Base-by-base conservation (phyloP, 2,113 vertebrate species). In the Pantherophis guttatus region DNA sequence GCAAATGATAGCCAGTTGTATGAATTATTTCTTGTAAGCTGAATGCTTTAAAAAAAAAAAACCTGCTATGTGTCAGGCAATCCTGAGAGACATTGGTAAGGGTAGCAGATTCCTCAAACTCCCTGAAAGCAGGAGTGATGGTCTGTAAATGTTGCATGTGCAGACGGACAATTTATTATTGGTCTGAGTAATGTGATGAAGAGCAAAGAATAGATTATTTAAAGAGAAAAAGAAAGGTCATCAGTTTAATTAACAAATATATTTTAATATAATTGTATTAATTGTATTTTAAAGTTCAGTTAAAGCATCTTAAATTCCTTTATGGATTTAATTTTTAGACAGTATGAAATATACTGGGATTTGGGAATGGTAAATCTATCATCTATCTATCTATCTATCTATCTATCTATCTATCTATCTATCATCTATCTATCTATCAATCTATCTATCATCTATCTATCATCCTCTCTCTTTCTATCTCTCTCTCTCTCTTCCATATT, bases 81-180 rank as follows among this genome's bases (percentile, higher is more conserved):
- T 98, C 97, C 96, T 92, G 95, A 94, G 97, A 98, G 98, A 97
- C 97, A 97, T 97, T 97, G 97, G 97, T 94, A 95, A 97, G 97
- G 94, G 93, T 96, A 96, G 95, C 97, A 97, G 97, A 98, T 98
- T 90, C 98, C 97, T 96, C 95, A 92, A 90, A 98, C 97, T 90
- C 97, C 97, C 97, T 94, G 96, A 97, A 98, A 98, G 96, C 96
- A 96, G 95, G 93, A 96, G 96, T 97, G 97, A 98, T 98, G 97
- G 98, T 98, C 98, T 98, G 97, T 96, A 98, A 98, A 98, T 97
- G 95, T 97, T 98, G 97, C 96, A 98, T 24, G 96, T 97, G 95
- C 96, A 97, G 98, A 98, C 98, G 97, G 97, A 96, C 98, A 98
- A 98, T 98, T 98, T 98, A 97, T 98, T 97, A 98, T 98, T 98